Base-by-base conservation (phyloP, 2,797 vertebrate genomes). In the Ceryle rudis region DNA sequence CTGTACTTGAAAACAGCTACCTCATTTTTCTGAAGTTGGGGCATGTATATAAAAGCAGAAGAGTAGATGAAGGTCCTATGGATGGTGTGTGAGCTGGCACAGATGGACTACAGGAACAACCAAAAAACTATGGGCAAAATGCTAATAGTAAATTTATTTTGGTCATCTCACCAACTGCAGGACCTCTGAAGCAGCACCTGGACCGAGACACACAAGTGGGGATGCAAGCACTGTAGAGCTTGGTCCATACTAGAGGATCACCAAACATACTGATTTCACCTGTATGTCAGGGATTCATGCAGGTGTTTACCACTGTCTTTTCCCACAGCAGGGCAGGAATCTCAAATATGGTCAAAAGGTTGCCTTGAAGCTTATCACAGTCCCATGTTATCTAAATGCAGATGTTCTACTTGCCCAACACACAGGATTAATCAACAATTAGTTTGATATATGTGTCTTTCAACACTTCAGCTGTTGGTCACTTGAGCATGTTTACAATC, bases 101-200 rank as follows among this genome's bases (percentile, higher is more conserved):
- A 75, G 29, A 14, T 25, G 42, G 57, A 41, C 47, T 2, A 3
- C 26, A 54, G 25, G 71, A 62, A 42, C 41, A 62, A 35, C 17
- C 47, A 41, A 33, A 17, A 33, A 67, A 46, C 33, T 23, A 29
- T 1, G 18, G 44, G 20, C 47, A 17, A 67, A 49, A 35, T 47
- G 44, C 23, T 26, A n/a, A 26, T 14, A 55, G 21, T 42, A 55
- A 19, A 46, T 60, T 46, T 52, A 28, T 60, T 73, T 60, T 42
- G 4, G 1, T 37, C 39, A 46, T 29, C 7, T 61, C 4, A 1
- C 16, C 14, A 46, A 9, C 8, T 0, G 3, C 7, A 33, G 29
- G 20, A 35, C 46, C 22, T 7, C 44, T 31, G 29, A 67, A 67
- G 65, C 44, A 35, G 31, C 23, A 67, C 46, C n/a, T 10, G 18